These are phyloP conservation scores for Cephalotes varians DNA, from an alignment of 2,888 invertebrate genomes.

Conservation along the genomic window DNA sequence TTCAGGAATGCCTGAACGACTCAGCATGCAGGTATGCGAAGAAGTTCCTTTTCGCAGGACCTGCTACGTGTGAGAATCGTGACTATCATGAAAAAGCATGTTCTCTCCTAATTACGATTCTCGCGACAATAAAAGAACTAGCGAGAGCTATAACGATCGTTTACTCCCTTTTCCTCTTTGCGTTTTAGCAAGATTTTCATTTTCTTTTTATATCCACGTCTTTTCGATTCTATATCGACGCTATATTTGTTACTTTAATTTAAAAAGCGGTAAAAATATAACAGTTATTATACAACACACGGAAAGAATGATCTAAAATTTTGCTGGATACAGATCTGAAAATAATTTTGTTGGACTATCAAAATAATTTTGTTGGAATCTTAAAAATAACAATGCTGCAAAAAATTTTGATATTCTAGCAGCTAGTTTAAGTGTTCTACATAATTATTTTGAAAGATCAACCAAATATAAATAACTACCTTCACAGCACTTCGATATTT, in stretches of 20 bases:
- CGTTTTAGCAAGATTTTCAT: neutral
- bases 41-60: constrained; percentile 41
- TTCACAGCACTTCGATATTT: neutral
- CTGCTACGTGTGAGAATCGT: constrained; percentile 23
- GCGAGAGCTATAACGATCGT: neutral
- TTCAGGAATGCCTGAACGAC: constrained; percentile 76
- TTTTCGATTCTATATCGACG: neutral
- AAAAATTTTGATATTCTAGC: too few species aligned
- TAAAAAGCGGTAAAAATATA: neutral
- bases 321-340: too few species aligned
- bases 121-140: neutral
- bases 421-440: too few species aligned
- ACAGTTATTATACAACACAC: too few species aligned
- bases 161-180: neutral
- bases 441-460: too few species aligned
- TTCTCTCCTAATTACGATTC: constrained; percentile 22
- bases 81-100: constrained; percentile 28
- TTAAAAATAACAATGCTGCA: too few species aligned
- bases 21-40: constrained; percentile 78
- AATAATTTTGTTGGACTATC: too few species aligned
- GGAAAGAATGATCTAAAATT: too few species aligned
- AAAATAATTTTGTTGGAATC: too few species aligned
- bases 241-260: neutral
- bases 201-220: neutral
- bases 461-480: neutral